Percentiles rank a stretch among this genome's conserved stretches.
These are phyloP conservation scores for Eurypyga helias DNA, from an alignment of 2,113 vertebrate species.

Conservation along the genomic window DNA sequence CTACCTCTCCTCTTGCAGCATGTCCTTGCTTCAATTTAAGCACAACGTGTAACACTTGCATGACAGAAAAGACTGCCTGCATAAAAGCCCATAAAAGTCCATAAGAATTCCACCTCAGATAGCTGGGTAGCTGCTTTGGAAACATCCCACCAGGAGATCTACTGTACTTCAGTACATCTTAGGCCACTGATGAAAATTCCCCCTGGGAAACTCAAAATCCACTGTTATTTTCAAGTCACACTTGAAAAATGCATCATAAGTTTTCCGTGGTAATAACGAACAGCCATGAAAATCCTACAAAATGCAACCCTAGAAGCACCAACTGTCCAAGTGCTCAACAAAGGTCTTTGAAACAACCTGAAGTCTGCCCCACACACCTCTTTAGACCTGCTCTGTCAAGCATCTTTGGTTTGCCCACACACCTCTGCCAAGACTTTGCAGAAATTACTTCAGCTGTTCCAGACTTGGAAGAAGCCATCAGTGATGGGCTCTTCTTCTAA, in stretches of 20 bases:
- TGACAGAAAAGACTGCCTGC: background rate
- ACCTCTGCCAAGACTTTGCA: background rate
- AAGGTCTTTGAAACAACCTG: background rate
- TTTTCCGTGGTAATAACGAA: background rate
- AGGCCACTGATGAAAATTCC: background rate
- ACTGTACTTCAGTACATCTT: background rate
- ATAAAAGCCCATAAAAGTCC: background rate
- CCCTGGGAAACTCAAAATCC: background rate
- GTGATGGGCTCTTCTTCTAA: background rate
- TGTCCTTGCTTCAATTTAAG: background rate
- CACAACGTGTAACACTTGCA: rapidly evolving
- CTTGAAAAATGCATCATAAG: background rate
- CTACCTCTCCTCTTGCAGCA: background rate
- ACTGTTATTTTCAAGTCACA: background rate
- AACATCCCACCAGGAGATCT: background rate
- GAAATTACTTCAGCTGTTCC: background rate
- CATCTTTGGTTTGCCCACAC: background rate
- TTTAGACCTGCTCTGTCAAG: background rate
- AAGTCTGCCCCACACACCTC: background rate
- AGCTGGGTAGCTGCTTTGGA: background rate
- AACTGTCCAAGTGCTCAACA: background rate
- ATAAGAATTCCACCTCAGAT: background rate
- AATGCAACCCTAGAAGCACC: background rate
- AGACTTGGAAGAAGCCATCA: background rate
- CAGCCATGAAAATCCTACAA: background rate